Base-by-base conservation (phyloP, 2,797 vertebrate species). In the Danio choprae region DNA sequence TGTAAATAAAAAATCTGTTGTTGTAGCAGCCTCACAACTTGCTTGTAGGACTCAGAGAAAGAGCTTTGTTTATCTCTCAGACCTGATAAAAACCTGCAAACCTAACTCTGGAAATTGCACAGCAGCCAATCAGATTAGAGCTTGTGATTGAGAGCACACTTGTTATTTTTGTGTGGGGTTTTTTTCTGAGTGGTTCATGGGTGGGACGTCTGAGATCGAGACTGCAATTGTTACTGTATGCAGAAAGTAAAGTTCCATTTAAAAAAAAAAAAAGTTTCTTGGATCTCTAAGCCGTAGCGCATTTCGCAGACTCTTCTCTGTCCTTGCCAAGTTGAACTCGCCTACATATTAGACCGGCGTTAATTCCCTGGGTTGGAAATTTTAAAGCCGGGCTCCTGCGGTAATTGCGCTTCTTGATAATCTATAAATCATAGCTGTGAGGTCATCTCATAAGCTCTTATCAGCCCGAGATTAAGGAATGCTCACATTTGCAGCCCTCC, bases 391-490 rank as follows among this genome's bases (percentile, higher is more conserved):
- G 95, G 44, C 95, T 95, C 92, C 89, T 93, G 92, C 93, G 92
- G 91, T 95, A 95, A 95, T 97, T 96, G 95, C 95, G 94, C 94
- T 95, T 95, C 93, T 87, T 85, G 89, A 92, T 90, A 93, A 96
- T 97, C 95, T 95, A 98, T 98, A 96, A 97, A 98, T 98, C 96
- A 97, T 95, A 91, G 95, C 91, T 93, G 92, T 95, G 90, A 95
- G 94, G 95, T 96, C 94, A 95, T 97, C 93, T 93, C 92, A 93
- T 95, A 95, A 95, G 91, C 94, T 93, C 91, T 95, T 94, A 94
- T 94, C 94, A 92, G 85, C 87, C 85, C 36, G 62, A 62, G 89
- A 88, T 91, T 88, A 91, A 90, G 90, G 38, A 91, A 91, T 91
- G 90, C 88, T 91, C 90, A 90, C 91, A 93, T 92, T 92, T 92